Conservation (phyloP, 2,113 vertebrate species). For the Lagenorhynchus albirostris region DNA sequence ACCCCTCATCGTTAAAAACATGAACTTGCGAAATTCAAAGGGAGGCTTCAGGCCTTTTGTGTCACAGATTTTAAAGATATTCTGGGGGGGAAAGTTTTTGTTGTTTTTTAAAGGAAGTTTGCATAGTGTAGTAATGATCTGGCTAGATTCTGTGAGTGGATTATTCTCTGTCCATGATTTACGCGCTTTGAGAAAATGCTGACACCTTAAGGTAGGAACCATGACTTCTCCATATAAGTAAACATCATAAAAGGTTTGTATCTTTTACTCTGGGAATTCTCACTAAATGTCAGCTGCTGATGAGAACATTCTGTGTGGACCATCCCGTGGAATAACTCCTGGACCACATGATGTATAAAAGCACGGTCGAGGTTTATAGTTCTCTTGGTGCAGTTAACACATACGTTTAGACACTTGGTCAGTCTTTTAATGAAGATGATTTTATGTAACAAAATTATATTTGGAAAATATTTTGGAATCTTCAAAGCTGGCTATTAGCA, state of each 20-base stretch:
- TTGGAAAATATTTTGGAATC: neutral
- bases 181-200: neutral
- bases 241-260: neutral
- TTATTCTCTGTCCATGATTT: neutral
- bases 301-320: neutral
- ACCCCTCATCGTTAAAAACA: neutral
- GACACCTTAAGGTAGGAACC: neutral
- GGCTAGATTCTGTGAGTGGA: neutral
- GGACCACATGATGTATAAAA: neutral
- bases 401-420: neutral
- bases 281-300: neutral
- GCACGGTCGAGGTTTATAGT: neutral
- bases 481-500: neutral
- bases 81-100: neutral
- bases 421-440: neutral
- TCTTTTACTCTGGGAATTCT: neutral
- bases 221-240: neutral
- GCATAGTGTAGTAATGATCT: neutral
- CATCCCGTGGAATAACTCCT: neutral
- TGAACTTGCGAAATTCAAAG: neutral
- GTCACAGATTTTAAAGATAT: neutral
- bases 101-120: neutral
- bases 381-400: neutral
- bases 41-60: neutral
- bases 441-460: neutral